Evolutionary conservation across 2,113 vertebrate genomes (phyloP), one percentile per base, ranked within the genome.

Genomic region (Pteropus alecto): DNA sequence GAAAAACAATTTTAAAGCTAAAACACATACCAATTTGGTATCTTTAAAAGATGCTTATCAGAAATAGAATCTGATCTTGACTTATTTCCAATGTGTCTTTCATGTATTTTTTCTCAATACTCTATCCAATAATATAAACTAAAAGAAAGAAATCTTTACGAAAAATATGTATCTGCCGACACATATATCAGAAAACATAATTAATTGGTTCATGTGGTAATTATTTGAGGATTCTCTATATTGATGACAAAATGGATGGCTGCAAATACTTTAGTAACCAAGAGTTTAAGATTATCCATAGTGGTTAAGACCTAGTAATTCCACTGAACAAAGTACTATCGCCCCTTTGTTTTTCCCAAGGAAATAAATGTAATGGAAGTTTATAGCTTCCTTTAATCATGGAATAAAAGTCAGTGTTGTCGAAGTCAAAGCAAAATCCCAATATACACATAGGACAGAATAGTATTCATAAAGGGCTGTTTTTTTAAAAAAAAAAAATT

Each of bases 21-120:
- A 98, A 98, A 98, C 18, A 98, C 95, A 90, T 41, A 76, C 46
- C n/a, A 65, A 58, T 90, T 95, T 90, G 85, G 87, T 0, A 10
- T 96, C 95, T 63, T 98, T 98, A 96, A 81, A 98, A 97, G 93
- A 95, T 94, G 68, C 77, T 95, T 73, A 86, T 88, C 67, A 96
- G 67, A 97, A 97, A 95, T 88, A 82, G 24, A 96, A 97, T 6
- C 0, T 3, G 85, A 65, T 3, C 22, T 94, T 92, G 70, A 84
- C 26, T 93, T 92, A n/a, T 61, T 96, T 63, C 4, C 30, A 77
- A 67, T 95, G 61, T 77, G 76, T 89, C 58, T 90, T 88, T 79
- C 87, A 95, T 14, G 58, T 88, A 43, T 22, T 88, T 83, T 33
- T 46, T 35, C 90, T 85, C 48, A 71, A 70, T 81, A 86, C 46